A percentile compares a stretch with the other conserved stretches of the same genome.
Conservation (phyloP, 2,888 invertebrate genomes). For the Nephrotoma guestfalica region DNA sequence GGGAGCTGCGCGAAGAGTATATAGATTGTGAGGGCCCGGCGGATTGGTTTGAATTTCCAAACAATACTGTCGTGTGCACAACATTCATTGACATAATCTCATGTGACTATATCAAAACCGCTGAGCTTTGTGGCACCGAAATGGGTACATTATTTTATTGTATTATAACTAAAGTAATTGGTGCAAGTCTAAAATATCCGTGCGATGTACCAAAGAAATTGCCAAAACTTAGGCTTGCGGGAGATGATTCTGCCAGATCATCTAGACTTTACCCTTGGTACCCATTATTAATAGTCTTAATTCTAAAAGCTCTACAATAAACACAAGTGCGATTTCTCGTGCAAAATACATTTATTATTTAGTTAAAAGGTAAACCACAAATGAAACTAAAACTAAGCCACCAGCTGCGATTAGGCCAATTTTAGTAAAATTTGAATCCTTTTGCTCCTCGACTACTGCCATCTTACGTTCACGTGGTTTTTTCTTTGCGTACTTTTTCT, state of each 20-base stretch:
- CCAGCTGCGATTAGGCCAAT: neutral
- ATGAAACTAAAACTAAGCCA: neutral
- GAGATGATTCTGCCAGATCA: neutral
- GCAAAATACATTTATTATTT: neutral
- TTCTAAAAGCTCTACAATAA: neutral
- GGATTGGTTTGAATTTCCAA: slow-evolving; percentile 38
- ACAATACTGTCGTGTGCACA: slow-evolving; percentile 17
- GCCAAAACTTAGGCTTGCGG: neutral
- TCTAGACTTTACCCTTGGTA: neutral
- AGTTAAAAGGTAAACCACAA: slow-evolving; percentile 1
- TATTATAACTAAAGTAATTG: neutral
- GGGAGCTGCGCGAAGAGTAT: slow-evolving; percentile 34
- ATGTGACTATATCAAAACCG: neutral
- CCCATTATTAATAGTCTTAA: neutral
- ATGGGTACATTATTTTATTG: neutral
- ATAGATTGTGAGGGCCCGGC: slow-evolving; percentile 37
- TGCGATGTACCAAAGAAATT: neutral
- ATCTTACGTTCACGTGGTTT: slow-evolving; percentile 38
- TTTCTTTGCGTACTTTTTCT: slow-evolving; percentile 59
- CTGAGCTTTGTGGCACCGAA: neutral
- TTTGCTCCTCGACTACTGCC: slow-evolving; percentile 26
- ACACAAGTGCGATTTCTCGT: neutral
- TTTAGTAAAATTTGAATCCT: neutral
- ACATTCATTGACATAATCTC: slow-evolving; percentile 30
- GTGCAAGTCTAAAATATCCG: neutral